Evolutionary conservation across 2,888 invertebrate genomes (phyloP), one percentile per base, ranked within the genome.

Genomic region (Seladonia tumulorum): DNA sequence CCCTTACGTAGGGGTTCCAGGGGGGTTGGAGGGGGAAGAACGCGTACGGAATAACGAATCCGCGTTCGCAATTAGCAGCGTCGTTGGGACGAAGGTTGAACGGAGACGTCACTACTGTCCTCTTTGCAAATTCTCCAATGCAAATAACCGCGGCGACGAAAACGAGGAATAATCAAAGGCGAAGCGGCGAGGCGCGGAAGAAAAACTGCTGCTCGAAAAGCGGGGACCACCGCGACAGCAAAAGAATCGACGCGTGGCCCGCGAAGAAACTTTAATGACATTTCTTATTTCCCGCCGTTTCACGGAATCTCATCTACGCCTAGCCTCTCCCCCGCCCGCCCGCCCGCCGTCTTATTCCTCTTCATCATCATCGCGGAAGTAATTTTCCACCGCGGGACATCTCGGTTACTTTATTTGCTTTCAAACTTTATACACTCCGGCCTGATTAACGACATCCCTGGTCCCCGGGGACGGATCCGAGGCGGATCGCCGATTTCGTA

Each of bases 201-300:
- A 63, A 79, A 76, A 68, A 73, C 53, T 29, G 42, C 39, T 39
- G 66, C 76, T 82, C 49, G 82, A 79, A 82, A 75, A 45, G 68
- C 25, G 84, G 81, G 71, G 71, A 81, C 63, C 25, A n/a, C 14
- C 42, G 80, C 49, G 81, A 84, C 76, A 80, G 81, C n/a, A 81
- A 87, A 82, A 83, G 91, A 91, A 90, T 91, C 91, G 90, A 92
- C 92, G 90, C 90, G 79, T 89, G 87, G 88, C 39, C 66, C 81
- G 70, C 87, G 76, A 87, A 83, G 88, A 90, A 92, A 92, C 91
- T 93, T 92, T 92, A 93, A 92, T 91, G 92, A 91, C 91, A 92
- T 92, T 92, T 92, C 92, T 93, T 93, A 93, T 92, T 92, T 91
- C 89, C 88, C 85, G 86, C 72, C 82, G 75, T 80, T 77, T 42